phyloP scores from a whole-genome alignment of 2,113 vertebrate genomes.

The Cephalophus harveyi region DNA sequence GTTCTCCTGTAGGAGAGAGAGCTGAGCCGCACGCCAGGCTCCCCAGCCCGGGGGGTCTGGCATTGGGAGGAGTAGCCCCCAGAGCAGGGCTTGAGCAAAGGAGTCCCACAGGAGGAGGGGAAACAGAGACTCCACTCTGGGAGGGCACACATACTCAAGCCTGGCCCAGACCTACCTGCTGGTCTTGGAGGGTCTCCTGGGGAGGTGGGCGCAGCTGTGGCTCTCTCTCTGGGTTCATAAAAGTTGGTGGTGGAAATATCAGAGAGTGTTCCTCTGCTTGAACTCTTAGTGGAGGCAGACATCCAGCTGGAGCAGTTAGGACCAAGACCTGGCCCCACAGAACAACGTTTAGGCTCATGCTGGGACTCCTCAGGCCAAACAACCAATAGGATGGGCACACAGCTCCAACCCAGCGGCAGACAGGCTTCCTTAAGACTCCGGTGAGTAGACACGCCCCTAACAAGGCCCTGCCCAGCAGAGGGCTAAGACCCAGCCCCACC shows the following conservation, averaged over 20 bases:
- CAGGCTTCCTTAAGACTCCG: not conserved
- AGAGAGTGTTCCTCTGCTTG: not conserved
- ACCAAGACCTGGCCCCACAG: not conserved
- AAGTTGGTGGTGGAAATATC: not conserved
- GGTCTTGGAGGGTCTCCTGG: not conserved
- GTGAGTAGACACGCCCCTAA: not conserved
- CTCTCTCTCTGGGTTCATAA: not conserved
- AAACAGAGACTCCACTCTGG: not conserved
- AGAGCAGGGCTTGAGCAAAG: not conserved
- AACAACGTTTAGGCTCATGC: not conserved
- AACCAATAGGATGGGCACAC: not conserved
- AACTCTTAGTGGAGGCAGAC: not conserved
- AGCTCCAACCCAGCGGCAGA: not conserved
- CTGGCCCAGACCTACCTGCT: not conserved
- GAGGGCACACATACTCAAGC: not conserved
- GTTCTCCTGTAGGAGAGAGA: not conserved
- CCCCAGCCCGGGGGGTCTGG: no score
- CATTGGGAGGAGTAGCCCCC: not conserved
- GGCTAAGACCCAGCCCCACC: not conserved
- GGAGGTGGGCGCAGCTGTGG: not conserved
- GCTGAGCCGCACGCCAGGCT: not conserved
- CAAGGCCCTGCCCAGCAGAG: not conserved
- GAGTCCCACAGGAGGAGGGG: not conserved
- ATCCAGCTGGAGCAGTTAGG: not conserved
- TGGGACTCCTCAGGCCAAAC: not conserved